phyloP scores from a whole-genome alignment of 2,888 invertebrate species.

The Orgyia antiqua region DNA sequence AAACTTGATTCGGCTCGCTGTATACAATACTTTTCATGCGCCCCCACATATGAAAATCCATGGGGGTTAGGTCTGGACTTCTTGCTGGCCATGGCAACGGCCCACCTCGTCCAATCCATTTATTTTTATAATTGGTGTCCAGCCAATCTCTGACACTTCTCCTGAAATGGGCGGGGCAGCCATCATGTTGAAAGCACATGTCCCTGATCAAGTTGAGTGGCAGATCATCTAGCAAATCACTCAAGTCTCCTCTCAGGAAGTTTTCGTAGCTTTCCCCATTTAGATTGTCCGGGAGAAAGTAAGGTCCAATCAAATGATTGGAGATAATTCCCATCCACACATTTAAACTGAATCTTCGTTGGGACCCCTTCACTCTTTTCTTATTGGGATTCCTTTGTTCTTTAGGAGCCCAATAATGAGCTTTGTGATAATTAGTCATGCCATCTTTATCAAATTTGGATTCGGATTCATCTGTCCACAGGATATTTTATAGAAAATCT shows the following conservation, averaged over 20 bases:
- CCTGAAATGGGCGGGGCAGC: no score
- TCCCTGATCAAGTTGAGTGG: no score
- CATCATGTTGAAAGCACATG: no score
- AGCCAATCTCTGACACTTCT: no score
- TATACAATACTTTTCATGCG: no score
- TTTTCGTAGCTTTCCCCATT: not conserved
- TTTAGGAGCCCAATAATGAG: not conserved
- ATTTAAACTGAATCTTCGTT: not conserved
- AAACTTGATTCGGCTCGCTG: no score
- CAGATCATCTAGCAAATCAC: not conserved
- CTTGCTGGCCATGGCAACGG: no score
- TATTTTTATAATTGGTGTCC: not conserved
- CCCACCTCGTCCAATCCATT: no score
- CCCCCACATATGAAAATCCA: no score
- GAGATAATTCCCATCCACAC: not conserved
- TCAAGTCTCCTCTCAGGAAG: not conserved
- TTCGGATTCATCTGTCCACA: no score
- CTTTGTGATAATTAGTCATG: not conserved
- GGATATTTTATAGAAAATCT: conserved; percentile 14
- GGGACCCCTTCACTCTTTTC: not conserved
- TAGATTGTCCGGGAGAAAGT: not conserved
- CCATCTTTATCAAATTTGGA: not conserved
- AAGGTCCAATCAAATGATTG: not conserved
- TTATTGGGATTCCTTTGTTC: not conserved
- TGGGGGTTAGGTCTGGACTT: no score